Percentiles rank a stretch among this genome's conserved stretches.
Evolutionary conservation across 2,888 invertebrate species (phyloP).

Genomic region (Epinotia bilunana): DNA sequence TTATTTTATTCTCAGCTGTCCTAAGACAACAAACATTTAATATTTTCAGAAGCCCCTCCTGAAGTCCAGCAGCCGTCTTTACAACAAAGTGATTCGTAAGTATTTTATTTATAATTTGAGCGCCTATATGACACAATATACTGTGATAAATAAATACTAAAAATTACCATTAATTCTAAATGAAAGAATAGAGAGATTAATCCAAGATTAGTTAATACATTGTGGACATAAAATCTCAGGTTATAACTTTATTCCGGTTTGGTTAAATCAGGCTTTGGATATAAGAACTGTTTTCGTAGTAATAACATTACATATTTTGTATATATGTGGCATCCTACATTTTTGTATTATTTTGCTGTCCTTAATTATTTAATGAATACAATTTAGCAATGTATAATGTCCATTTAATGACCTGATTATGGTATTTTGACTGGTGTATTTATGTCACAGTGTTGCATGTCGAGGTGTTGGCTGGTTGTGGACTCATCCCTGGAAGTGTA

Average conservation of each 20-base stretch:
- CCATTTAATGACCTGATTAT: not conserved
- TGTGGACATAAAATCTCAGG: too few species aligned
- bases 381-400: not conserved
- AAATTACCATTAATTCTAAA: not conserved
- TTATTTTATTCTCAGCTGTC: too few species aligned
- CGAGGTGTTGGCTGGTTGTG: slow-evolving; percentile 10
- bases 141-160: not conserved
- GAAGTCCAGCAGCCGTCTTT: not conserved
- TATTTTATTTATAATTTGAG: not conserved
- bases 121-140: not conserved
- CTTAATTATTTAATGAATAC: not conserved
- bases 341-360: not conserved
- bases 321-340: not conserved
- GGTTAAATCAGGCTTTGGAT: too few species aligned
- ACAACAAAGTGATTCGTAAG: slow-evolving; percentile 21
- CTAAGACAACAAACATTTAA: not conserved
- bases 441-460: slow-evolving; percentile 22
- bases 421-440: slow-evolving; percentile 2
- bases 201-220: not conserved
- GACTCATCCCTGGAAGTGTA: not conserved
- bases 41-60: slow-evolving; percentile 22
- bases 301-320: too few species aligned
- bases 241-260: too few species aligned
- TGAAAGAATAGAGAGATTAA: not conserved
- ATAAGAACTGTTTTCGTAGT: too few species aligned